phyloP scores from a whole-genome alignment of 2,113 vertebrate species.

The Taxidea taxus region DNA sequence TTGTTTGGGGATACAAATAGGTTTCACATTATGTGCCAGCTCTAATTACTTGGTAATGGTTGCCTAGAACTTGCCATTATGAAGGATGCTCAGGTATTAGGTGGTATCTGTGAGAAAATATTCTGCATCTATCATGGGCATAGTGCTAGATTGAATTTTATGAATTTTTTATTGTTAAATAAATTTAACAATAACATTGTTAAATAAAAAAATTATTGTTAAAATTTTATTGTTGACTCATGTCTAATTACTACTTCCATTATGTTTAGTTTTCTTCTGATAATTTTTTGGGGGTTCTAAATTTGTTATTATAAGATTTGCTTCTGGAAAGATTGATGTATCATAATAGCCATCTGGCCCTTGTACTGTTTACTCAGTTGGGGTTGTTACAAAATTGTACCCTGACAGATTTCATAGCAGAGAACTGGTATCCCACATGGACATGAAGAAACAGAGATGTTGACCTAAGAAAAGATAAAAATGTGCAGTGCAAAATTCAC shows the following conservation, averaged over 20 bases:
- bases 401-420: background rate
- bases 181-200: too few species aligned
- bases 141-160: background rate
- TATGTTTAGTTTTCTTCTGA: background rate
- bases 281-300: background rate
- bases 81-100: background rate
- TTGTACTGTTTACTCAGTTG: background rate
- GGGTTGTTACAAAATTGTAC: background rate
- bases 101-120: background rate
- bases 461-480: background rate
- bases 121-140: background rate
- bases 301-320: slow-evolving; percentile 24
- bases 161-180: background rate
- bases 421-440: background rate
- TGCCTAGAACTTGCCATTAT: background rate
- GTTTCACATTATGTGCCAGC: background rate
- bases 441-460: slow-evolving; percentile 16
- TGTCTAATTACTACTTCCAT: background rate
- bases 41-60: background rate
- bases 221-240: slow-evolving; percentile 20
- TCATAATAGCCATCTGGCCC: background rate
- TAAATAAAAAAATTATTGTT: too few species aligned
- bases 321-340: background rate
- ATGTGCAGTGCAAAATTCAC: background rate
- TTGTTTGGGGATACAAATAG: background rate